Evolutionary conservation across 2,888 invertebrate species (phyloP).

Genomic region (Cryptocephalus primarius): DNA sequence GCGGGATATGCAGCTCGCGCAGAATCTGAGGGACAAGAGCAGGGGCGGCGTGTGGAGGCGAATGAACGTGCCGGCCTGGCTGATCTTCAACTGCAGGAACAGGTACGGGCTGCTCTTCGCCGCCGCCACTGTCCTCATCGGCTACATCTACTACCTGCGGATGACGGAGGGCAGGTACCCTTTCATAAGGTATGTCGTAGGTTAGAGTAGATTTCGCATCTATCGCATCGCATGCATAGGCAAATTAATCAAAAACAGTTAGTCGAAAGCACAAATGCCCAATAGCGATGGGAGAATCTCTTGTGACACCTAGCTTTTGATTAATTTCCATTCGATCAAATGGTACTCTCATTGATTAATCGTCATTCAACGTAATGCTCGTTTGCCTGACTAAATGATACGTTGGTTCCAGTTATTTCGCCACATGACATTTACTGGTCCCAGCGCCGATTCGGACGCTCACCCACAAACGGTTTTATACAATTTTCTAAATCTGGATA

Average conservation of each 20-base stretch:
- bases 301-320: no score
- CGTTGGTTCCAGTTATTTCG: conserved; percentile 21
- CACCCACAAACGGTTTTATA: conserved; percentile 26
- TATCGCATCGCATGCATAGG: no score
- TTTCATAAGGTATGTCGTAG: conserved; percentile 24
- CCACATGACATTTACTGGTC: conserved; percentile 28
- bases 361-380: no score
- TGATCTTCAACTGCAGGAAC: conserved; percentile 34
- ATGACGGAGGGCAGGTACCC: conserved; percentile 30
- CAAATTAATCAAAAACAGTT: no score
- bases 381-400: no score
- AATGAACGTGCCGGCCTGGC: conserved; percentile 33
- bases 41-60: conserved; percentile 23
- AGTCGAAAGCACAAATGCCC: no score
- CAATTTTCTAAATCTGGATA: conserved; percentile 20
- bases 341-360: no score
- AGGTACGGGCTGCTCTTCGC: conserved; percentile 41
- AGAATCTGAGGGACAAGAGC: no score
- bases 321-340: no score
- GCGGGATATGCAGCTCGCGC: conserved; percentile 7
- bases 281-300: no score
- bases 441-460: conserved; percentile 23
- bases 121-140: conserved; percentile 46
- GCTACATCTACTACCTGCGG: conserved; percentile 48
- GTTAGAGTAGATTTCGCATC: neutral